Evolutionary conservation across 2,888 invertebrate genomes (phyloP).

Genomic region (Aspidiotus destructor): DNA sequence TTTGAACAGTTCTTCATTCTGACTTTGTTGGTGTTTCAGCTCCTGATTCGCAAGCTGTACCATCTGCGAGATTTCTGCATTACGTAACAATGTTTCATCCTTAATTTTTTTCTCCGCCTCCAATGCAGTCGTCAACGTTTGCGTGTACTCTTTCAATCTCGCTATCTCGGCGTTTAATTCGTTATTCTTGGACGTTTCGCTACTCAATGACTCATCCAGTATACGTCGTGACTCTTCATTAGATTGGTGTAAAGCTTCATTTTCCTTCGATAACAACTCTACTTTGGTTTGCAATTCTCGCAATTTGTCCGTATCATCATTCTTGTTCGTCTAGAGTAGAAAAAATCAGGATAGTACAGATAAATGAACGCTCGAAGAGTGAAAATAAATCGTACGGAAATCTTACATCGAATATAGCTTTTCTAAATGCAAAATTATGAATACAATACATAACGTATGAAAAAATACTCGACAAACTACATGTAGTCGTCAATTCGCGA

Average conservation of each 20-base stretch:
- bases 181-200: conserved; percentile 13
- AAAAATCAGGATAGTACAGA: too few relatives aligned
- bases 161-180: conserved; percentile 16
- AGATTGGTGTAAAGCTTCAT: conserved; percentile 14
- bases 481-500: too few relatives aligned
- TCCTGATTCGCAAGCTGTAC: conserved; percentile 66
- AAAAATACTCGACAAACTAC: too few relatives aligned
- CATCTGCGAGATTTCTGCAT: conserved; percentile 72
- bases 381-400: too few relatives aligned
- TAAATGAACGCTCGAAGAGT: too few relatives aligned
- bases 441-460: too few relatives aligned
- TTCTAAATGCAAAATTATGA: too few relatives aligned
- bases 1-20: conserved; percentile 52
- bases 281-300: background rate
- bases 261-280: conserved; percentile 13
- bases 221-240: conserved; percentile 19
- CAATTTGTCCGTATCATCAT: background rate
- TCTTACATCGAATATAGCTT: too few relatives aligned
- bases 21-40: conserved; percentile 57
- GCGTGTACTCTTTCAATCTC: conserved; percentile 30
- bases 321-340: background rate
- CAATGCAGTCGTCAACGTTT: conserved; percentile 39
- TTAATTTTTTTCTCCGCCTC: conserved; percentile 58
- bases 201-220: conserved; percentile 13
- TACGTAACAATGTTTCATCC: conserved; percentile 62